Evolutionary conservation across 35 echinoderm and acorn worm species (phyloP), one percentile per base, ranked within the genome.

Genomic region (Hemicentrotus pulcherrimus): DNA sequence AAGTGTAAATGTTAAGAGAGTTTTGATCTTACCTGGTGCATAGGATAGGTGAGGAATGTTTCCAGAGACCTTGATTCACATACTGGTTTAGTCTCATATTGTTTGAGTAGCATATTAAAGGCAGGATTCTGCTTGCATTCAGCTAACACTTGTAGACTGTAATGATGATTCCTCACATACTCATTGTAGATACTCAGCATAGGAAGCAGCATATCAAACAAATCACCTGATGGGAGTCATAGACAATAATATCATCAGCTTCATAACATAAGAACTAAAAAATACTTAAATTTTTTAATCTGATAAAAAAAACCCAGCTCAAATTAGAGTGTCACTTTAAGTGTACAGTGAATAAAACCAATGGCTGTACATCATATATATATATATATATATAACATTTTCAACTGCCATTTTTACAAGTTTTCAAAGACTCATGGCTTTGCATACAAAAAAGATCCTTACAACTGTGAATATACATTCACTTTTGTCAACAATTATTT

Each of bases 181-280:
- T 99, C 98, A 91, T 99, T 99, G 96, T 99, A 99, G 87, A 99
- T 99, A 86, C 97, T 97, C 94, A 99, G 86, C 98, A 99, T 99
- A 16, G 98, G 98, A 86, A 99, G 97, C 71, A 99, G 94, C 98
- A 99, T 99, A 86, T 99, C 98, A 95, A 99, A 99, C 41, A 99
- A 94, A 46, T 99, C 97, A 60, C 97, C 98, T 99, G 95, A 52
- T 31, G 50, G 24, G 6, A 11, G 7, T 78, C 19, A 78, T 0
- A 78, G 24, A 78, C 32, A 90, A 90, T 47, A 90, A 32, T 15
- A 94, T 9, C 52, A 59, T 41, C 35, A 41, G 35, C 35, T 41
- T 41, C 35, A 41, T 41, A 41, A 41, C 35, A 41, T 41, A 41
- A 41, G 35, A 41, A 1, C 35, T 41, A 41, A 41, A 41, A 41